Conservation (phyloP, 2,113 vertebrate species). For the Climacteris rufus region DNA sequence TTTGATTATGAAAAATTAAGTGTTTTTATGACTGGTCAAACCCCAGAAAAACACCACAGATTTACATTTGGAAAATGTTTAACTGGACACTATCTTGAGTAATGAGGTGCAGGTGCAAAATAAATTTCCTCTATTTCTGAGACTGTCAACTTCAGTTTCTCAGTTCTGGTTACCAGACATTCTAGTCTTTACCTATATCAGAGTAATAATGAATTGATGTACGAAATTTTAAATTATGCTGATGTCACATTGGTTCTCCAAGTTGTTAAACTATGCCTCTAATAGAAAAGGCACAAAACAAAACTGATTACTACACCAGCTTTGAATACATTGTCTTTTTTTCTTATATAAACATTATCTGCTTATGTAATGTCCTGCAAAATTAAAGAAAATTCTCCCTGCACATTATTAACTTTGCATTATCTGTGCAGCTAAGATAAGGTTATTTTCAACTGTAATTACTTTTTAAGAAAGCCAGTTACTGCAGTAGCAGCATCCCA, state of each 20-base stretch:
- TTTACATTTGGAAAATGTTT: not conserved
- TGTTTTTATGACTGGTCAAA: not conserved
- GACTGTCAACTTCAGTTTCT: not conserved
- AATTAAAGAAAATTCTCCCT: not conserved
- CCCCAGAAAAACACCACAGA: not conserved
- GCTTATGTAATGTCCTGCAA: slow-evolving; percentile 30
- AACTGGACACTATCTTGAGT: not conserved
- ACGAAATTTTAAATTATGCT: not conserved
- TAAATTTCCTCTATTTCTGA: not conserved
- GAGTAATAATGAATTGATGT: not conserved
- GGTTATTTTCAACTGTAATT: slow-evolving; percentile 47
- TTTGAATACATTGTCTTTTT: slow-evolving; percentile 42
- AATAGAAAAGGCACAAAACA: not conserved
- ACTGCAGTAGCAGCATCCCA: slow-evolving; percentile 12
- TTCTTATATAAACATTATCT: slow-evolving; percentile 48
- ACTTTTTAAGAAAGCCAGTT: slow-evolving; percentile 42
- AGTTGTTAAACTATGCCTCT: not conserved
- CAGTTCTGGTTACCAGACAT: not conserved
- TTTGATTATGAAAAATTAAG: not conserved
- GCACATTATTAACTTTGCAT: slow-evolving; percentile 40
- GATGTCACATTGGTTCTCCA: not conserved
- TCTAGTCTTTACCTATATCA: not conserved
- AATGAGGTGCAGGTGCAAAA: not conserved
- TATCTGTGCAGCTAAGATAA: slow-evolving; percentile 47
- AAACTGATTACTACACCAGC: not conserved